phyloP scores from a whole-genome alignment of 1,140 invertebrate species.

The Aphis gossypii region DNA sequence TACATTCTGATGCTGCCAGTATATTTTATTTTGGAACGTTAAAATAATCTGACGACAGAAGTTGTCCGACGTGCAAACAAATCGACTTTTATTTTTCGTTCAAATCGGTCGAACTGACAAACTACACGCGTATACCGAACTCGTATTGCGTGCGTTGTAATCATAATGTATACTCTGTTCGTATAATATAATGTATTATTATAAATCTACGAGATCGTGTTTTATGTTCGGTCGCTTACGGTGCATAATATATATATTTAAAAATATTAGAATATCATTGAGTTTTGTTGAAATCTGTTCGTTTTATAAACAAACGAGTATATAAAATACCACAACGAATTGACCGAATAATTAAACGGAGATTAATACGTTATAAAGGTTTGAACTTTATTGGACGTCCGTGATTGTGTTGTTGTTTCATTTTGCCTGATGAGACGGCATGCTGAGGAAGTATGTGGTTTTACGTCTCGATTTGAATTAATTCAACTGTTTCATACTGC shows the following conservation, averaged over 20 bases:
- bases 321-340: not conserved
- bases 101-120: not conserved
- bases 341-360: not conserved
- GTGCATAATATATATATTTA: not conserved
- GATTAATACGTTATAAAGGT: not conserved
- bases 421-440: not conserved
- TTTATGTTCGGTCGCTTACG: not conserved
- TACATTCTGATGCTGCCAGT: not conserved
- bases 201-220: not conserved
- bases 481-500: not conserved
- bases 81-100: not conserved
- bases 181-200: not conserved
- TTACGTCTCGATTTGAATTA: not conserved
- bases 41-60: slow-evolving; percentile 20
- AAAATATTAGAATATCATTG: not conserved
- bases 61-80: not conserved
- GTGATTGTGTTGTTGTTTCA: not conserved
- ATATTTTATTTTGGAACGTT: not conserved
- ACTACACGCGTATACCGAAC: not conserved
- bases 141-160: not conserved
- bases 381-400: not conserved
- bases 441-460: not conserved
- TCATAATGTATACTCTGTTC: not conserved
- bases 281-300: not conserved
- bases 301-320: not conserved